Conservation (phyloP, 2,113 vertebrate species). For the Nyctibius bracteatus region DNA sequence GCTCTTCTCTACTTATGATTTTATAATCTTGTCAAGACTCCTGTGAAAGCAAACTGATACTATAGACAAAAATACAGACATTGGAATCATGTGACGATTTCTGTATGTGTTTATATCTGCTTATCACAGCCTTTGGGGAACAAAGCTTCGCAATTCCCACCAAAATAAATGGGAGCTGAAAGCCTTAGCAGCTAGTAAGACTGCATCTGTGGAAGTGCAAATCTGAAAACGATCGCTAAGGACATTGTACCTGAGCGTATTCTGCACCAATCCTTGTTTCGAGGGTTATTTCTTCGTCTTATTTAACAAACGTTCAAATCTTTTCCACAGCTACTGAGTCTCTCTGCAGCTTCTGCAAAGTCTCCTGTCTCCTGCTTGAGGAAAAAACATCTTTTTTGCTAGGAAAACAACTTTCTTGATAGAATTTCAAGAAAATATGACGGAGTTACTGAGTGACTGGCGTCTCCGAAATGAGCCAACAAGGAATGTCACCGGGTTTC, state of each 20-base stretch:
- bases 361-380: slow-evolving; percentile 50
- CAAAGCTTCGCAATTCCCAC: not conserved
- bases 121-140: not conserved
- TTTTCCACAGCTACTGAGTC: slow-evolving; percentile 57
- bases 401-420: not conserved
- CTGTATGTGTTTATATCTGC: not conserved
- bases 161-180: not conserved
- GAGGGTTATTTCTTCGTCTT: slow-evolving; percentile 60
- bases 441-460: not conserved
- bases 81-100: not conserved
- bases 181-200: not conserved
- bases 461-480: not conserved
- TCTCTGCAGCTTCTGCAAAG: slow-evolving; percentile 31
- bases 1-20: not conserved
- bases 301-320: slow-evolving; percentile 56
- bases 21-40: not conserved
- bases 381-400: not conserved
- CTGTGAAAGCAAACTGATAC: not conserved
- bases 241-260: slow-evolving; percentile 40
- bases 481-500: not conserved
- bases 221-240: not conserved
- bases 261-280: slow-evolving; percentile 63
- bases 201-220: not conserved
- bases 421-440: not conserved
- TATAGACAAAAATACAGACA: not conserved